Base-by-base conservation (phyloP, 1,140 invertebrate genomes). In the Heliconius congener region DNA sequence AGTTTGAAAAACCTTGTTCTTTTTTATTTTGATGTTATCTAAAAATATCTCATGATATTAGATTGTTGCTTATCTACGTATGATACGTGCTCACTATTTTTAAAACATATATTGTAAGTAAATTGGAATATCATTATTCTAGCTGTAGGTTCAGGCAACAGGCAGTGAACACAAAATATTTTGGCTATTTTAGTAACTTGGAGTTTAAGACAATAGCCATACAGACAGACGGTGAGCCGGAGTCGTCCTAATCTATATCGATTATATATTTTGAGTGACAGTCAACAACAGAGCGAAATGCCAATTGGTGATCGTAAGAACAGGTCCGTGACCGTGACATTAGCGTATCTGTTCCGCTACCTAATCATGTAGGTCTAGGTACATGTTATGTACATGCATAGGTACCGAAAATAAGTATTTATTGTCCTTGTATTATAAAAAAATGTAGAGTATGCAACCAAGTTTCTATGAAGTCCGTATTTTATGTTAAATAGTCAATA, bases 301-400 rank as follows among this genome's bases (percentile, higher is more conserved):
- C 88, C 90, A 91, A 80, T 76, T 77, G 82, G 84, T 85, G 85
- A 86, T 87, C 87, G 86, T 90, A 89, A 87, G 88, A 88, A 85
- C 84, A 78, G 86, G 86, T 80, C 79, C 73, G 82, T 66, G 90
- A 75, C 90, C 90, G 37, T 91, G 90, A 91, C 90, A 91, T 91
- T 91, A 88, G 78, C 82, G 60, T 71, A 83, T 88, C 76, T 83
- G 86, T 88, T 91, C 86, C 87, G 88, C 85, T 80, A 87, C 83
- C 84, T 84, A 90, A 84, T 77, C 75, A 66, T 30, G 23, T 30
- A 16, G 13, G 9, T 27, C 23, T 27, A 27, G 60, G 23, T 66
- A 27, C 60, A 66, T 66, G 2, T 30, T 66, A 66, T 30, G 27
- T 66, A 30, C 27, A 9, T 66, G n/a, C 19, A 1, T 9, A 60